Percentiles rank a stretch among this genome's conserved stretches.
These are phyloP conservation scores for Mycalesis mineus DNA, from an alignment of 2,888 invertebrate genomes.

Conservation along the genomic window DNA sequence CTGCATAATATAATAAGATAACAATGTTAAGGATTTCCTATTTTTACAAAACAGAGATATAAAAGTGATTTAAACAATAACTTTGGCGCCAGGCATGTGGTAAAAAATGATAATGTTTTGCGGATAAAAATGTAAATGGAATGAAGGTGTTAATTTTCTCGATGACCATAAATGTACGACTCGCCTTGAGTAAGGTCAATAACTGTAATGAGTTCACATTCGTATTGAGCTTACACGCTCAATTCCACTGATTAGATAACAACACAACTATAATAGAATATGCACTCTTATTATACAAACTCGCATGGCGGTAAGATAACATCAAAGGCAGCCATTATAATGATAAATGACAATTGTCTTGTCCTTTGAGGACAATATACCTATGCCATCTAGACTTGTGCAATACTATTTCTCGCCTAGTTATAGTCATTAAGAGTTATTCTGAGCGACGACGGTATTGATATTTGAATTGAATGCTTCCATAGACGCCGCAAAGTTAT, in stretches of 20 bases:
- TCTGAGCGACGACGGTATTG: slow-evolving; percentile 55
- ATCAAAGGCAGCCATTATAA: slow-evolving; percentile 72
- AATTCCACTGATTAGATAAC: slow-evolving; percentile 38
- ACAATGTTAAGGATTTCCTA: no score
- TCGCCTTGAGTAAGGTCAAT: slow-evolving; percentile 61
- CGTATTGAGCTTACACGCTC: slow-evolving; percentile 27
- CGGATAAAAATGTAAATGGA: slow-evolving; percentile 37
- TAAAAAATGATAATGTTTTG: not conserved
- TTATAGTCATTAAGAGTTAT: slow-evolving; percentile 71
- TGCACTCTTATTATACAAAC: slow-evolving; percentile 45
- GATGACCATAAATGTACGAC: slow-evolving; percentile 46
- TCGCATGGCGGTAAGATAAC: slow-evolving; percentile 58
- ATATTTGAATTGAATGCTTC: slow-evolving; percentile 75
- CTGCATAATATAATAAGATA: no score
- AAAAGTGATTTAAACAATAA: not conserved
- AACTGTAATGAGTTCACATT: slow-evolving; percentile 45
- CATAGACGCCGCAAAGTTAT: slow-evolving; percentile 56
- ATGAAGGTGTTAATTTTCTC: slow-evolving; percentile 51
- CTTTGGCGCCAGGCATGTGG: slow-evolving; percentile 9
- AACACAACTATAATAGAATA: slow-evolving; percentile 41
- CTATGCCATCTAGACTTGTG: slow-evolving; percentile 60
- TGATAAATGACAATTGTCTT: slow-evolving; percentile 76
- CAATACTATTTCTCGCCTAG: slow-evolving; percentile 68
- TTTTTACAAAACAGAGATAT: no score
- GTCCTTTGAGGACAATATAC: slow-evolving; percentile 66